Conservation (phyloP, 1,140 invertebrate genomes). For the Drosophila nasuta region DNA sequence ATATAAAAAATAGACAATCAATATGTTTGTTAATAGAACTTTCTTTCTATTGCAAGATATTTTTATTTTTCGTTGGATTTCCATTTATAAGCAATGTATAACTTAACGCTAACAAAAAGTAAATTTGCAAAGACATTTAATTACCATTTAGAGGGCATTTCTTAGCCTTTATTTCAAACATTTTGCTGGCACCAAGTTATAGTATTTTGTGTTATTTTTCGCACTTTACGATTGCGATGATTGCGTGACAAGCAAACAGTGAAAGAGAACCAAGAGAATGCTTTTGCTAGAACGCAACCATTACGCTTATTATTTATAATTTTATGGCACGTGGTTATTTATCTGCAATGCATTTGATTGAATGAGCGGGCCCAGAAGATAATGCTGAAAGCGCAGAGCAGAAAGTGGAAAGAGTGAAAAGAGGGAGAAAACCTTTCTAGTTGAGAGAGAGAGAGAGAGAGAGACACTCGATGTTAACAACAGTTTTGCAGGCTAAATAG, state of each 20-base stretch:
- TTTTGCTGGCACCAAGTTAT: background rate
- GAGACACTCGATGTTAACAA: background rate
- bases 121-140: no score
- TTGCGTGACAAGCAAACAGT: constrained; percentile 19
- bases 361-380: constrained; percentile 8
- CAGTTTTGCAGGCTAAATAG: constrained; percentile 9
- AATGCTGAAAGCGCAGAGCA: background rate
- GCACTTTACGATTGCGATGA: constrained; percentile 25
- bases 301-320: constrained; percentile 31
- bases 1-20: no score
- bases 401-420: no score
- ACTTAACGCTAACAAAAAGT: no score
- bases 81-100: no score
- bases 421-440: background rate
- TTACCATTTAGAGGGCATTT: background rate
- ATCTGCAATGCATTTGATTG: constrained; percentile 33
- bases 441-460: background rate
- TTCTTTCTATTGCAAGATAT: no score
- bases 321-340: constrained; percentile 31
- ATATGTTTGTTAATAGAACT: no score
- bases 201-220: constrained; percentile 16
- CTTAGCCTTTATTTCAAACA: background rate
- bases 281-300: background rate
- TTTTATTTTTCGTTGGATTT: no score
- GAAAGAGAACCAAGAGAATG: background rate